Evolutionary conservation across 2,797 vertebrate species (phyloP), one percentile per base, ranked within the genome.

Genomic region (Melanotaenia nigrans): DNA sequence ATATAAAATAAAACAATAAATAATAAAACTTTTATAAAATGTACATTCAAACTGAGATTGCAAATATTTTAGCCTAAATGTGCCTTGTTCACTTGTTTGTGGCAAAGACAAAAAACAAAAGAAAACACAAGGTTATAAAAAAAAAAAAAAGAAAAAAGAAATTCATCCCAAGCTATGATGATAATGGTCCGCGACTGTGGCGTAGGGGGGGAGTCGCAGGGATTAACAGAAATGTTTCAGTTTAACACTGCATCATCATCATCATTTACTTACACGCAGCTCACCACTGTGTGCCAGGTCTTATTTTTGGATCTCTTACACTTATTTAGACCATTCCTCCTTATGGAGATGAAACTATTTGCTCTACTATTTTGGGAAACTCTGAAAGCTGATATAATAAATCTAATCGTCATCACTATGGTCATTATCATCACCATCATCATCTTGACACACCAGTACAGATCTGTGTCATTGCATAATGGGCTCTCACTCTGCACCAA

Each of bases 301-400:
- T 77, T 87, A 86, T 86, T 80, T 79, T 65, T 68, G 35, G 72
- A 72, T 45, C 63, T 75, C 72, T 71, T 77, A 75, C 70, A 80
- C 53, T 30, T 45, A 85, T 86, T 86, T 72, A 80, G 54, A 68
- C 24, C 54, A 60, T 78, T 85, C 77, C 85, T 91, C 57, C 76
- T 77, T 87, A 89, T 83, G 86, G 82, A 30, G 72, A 79, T 82
- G 75, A 77, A 79, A 88, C 75, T 74, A 83, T 83, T 85, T 71
- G 49, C 38, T 57, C 47, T 20, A 59, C 61, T 87, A 86, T 84
- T 90, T 86, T 54, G 56, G 78, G 83, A 77, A 68, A 76, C 22
- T 54, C 32, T 74, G 69, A 84, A 85, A 82, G 62, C n/a, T 64
- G 63, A 91, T 71, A 63, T 68, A 53, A 36, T 54, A 1, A 0